These are phyloP conservation scores for Ichneumoninae sp. DNA, from an alignment of 2,888 invertebrate species.

Conservation along the genomic window DNA sequence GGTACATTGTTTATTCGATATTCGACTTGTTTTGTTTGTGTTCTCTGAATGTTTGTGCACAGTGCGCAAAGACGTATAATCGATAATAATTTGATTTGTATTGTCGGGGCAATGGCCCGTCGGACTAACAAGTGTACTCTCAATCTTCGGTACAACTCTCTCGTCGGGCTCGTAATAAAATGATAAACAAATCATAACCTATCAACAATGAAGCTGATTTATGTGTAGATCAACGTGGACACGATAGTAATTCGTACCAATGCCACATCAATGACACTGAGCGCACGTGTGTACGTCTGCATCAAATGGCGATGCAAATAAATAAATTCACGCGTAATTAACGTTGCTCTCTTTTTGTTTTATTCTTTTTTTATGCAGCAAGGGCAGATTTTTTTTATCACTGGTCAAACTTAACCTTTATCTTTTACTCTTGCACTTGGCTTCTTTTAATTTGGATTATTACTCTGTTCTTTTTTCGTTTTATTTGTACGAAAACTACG, in stretches of 20 bases:
- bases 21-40: constrained; percentile 35
- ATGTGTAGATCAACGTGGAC: background rate
- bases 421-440: background rate
- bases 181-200: constrained; percentile 64
- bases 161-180: constrained; percentile 27
- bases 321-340: background rate
- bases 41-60: background rate
- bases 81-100: background rate
- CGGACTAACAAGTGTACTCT: constrained; percentile 33
- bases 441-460: background rate
- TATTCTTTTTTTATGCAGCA: background rate
- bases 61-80: background rate
- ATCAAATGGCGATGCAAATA: constrained; percentile 9
- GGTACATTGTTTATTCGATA: constrained; percentile 11
- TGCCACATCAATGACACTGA: constrained; percentile 36
- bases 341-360: background rate
- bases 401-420: background rate
- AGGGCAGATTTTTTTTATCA: background rate
- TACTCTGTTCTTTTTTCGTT: background rate
- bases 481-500: background rate
- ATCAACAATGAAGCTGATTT: constrained; percentile 45
- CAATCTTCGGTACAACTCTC: constrained; percentile 12
- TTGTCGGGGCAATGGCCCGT: background rate
- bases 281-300: constrained; percentile 38
- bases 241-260: constrained; percentile 15